Conservation (phyloP, 1,140 invertebrate genomes). For the Cotesia glomerata region DNA sequence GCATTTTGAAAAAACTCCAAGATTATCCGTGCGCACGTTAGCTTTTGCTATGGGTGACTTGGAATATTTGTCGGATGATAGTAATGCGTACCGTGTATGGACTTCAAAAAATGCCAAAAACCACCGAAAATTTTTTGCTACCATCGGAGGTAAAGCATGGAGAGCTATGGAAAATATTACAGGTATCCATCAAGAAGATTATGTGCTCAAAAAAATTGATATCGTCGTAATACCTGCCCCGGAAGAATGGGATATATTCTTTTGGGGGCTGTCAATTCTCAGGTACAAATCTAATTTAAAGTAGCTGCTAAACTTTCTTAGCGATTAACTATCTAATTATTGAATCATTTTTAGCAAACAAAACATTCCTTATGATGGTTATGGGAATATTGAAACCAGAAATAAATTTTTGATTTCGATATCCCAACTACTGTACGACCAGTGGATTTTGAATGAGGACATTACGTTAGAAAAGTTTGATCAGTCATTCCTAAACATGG, state of each 20-base stretch:
- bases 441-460: too few relatives aligned
- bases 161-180: slow-evolving; percentile 41
- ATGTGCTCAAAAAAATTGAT: slow-evolving; percentile 60
- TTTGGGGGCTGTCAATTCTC: slow-evolving; percentile 75
- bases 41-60: slow-evolving; percentile 78
- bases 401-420: too few relatives aligned
- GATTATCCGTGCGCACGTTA: slow-evolving; percentile 79
- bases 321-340: too few relatives aligned
- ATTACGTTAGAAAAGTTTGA: too few relatives aligned
- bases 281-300: slow-evolving; percentile 47
- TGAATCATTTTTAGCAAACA: too few relatives aligned
- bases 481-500: too few relatives aligned
- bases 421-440: too few relatives aligned
- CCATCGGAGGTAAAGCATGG: slow-evolving; percentile 45
- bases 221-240: slow-evolving; percentile 79
- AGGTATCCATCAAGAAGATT: slow-evolving; percentile 30
- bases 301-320: too few relatives aligned
- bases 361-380: too few relatives aligned
- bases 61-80: slow-evolving; percentile 23
- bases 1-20: slow-evolving; percentile 36
- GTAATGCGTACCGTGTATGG: slow-evolving; percentile 49
- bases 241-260: slow-evolving; percentile 83
- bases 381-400: too few relatives aligned
- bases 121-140: slow-evolving; percentile 59
- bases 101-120: slow-evolving; percentile 65